A percentile compares a stretch with the other conserved stretches of the same genome.
Evolutionary conservation across 2,797 vertebrate genomes (phyloP).

Genomic region (Pipistrellus kuhlii): DNA sequence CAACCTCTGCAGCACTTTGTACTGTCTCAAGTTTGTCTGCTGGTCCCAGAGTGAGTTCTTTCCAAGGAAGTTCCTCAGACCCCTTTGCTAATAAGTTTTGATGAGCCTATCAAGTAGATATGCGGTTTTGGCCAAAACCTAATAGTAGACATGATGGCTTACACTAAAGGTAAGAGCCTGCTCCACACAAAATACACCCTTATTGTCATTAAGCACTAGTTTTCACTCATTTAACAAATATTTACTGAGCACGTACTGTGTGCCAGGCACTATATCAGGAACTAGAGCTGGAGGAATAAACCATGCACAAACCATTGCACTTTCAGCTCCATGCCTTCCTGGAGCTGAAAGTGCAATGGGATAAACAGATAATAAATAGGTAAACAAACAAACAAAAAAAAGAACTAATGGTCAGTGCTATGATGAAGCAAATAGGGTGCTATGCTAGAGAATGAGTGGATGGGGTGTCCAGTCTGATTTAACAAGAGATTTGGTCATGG

Average conservation of each 20-base stretch:
- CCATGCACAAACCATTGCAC: neutral
- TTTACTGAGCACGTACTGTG: neutral
- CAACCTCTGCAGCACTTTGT: neutral
- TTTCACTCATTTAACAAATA: conserved; percentile 5
- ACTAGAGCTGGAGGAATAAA: neutral
- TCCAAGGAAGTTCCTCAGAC: neutral
- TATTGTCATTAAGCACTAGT: neutral
- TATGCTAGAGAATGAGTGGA: neutral
- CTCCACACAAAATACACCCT: neutral
- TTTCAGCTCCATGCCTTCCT: neutral
- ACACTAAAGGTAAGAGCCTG: neutral
- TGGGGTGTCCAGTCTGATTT: accelerated
- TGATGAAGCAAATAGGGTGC: neutral
- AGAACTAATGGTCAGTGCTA: neutral
- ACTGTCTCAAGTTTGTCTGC: neutral
- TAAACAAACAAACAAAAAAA: neutral
- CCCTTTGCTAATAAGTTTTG: neutral
- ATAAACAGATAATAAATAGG: neutral
- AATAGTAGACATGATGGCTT: neutral
- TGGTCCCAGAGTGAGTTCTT: neutral
- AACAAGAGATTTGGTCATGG: neutral
- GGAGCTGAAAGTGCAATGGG: neutral
- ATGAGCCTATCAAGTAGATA: no score
- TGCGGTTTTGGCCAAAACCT: neutral
- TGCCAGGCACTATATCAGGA: neutral